These are phyloP conservation scores for Ptychadena robeensis DNA, from an alignment of 2,797 vertebrate genomes.

Conservation along the genomic window DNA sequence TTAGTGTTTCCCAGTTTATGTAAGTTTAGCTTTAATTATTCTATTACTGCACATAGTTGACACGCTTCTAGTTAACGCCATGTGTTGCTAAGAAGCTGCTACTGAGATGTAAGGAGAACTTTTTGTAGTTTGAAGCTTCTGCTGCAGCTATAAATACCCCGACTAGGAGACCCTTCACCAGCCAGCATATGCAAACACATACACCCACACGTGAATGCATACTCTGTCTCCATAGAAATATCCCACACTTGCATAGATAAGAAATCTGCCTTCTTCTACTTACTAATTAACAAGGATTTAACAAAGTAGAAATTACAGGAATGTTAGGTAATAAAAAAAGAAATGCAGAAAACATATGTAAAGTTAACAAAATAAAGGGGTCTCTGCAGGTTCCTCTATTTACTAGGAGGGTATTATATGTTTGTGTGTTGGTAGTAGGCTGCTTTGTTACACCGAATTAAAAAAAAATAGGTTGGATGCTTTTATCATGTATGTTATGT, in stretches of 20 bases:
- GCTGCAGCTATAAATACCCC: constrained; percentile 38
- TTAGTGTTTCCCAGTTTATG: too few relatives aligned
- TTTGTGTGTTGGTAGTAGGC: not conserved
- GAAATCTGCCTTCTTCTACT: constrained; percentile 13
- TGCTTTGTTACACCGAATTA: too few relatives aligned
- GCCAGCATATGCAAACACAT: constrained; percentile 40
- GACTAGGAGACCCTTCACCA: constrained; percentile 32
- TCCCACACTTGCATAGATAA: constrained; percentile 48
- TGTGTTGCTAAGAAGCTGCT: constrained; percentile 1
- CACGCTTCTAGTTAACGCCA: not conserved
- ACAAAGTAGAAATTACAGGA: not conserved
- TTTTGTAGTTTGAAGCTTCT: constrained; percentile 6
- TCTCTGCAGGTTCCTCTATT: not conserved
- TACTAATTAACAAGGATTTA: constrained; percentile 26
- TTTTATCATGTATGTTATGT: not conserved
- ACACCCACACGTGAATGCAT: constrained; percentile 45
- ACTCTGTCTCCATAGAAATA: constrained; percentile 53
- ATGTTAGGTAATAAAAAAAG: not conserved
- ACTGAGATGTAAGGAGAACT: not conserved
- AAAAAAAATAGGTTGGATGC: not conserved
- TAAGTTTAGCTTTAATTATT: not conserved
- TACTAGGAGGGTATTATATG: not conserved
- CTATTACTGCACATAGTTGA: not conserved
- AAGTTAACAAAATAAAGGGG: not conserved
- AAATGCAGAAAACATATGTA: not conserved